Evolutionary conservation across 2,113 vertebrate genomes (phyloP).

Genomic region (Rhinoptilus africanus): DNA sequence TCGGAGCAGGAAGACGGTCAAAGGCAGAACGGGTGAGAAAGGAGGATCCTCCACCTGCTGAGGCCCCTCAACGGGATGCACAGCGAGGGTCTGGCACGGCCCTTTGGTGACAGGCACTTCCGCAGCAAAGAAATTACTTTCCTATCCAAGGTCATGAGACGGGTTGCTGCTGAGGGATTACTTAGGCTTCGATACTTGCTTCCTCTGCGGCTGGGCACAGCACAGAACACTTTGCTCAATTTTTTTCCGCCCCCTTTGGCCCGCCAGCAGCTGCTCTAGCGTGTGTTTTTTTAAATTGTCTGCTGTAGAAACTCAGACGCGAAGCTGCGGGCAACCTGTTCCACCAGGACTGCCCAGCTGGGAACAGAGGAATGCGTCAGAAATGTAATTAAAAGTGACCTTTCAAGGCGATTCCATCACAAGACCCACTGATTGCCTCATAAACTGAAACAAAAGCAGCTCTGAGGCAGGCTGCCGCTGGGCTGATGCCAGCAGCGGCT

Average conservation of each 20-base stretch:
- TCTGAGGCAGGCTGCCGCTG: neutral
- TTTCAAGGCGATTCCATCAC: neutral
- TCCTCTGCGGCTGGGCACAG: neutral
- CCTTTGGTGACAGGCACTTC: neutral
- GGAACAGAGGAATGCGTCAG: neutral
- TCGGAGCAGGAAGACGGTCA: fast-evolving
- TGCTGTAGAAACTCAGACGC: neutral
- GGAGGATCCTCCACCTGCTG: neutral
- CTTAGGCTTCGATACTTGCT: neutral
- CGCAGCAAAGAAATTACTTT: neutral
- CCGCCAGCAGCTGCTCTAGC: neutral
- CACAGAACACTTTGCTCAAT: neutral
- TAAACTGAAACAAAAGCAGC: slow-evolving; percentile 25
- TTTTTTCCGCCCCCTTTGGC: neutral
- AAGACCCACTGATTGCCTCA: neutral
- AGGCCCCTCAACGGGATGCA: fast-evolving
- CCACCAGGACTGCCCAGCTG: neutral
- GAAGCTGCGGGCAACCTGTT: neutral
- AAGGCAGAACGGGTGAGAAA: neutral
- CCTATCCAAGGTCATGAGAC: neutral
- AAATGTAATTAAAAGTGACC: neutral
- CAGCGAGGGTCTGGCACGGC: neutral
- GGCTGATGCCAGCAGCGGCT: neutral
- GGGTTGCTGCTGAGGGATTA: neutral
- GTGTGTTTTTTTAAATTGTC: neutral